Evolutionary conservation across 2,797 vertebrate genomes (phyloP), one percentile per base, ranked within the genome.

Genomic region (Anabas testudineus): DNA sequence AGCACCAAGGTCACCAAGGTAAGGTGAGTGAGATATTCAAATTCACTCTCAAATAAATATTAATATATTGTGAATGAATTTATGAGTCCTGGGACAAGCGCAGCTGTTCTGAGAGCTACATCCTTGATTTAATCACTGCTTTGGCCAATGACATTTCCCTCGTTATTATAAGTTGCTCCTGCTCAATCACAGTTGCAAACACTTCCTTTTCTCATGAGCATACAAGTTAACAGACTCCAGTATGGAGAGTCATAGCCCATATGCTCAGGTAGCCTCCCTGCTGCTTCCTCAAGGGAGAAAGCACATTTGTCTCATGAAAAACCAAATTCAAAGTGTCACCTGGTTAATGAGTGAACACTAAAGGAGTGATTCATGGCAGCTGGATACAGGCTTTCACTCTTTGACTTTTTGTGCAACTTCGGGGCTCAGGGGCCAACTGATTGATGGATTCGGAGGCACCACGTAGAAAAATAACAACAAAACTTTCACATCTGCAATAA

Each of bases 401-500:
- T 51, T 74, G 71, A 81, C 78, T 85, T 73, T 78, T 59, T 34
- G 69, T 63, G 68, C 15, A 54, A 55, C 54, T 70, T 30, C 26
- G 3, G 42, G 65, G 61, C 71, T 74, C 69, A 49, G 73, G 52
- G 47, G 47, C 62, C 41, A 75, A 76, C 59, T 76, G 81, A 87
- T 70, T 69, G 83, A 85, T 82, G 71, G 66, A 90, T 87, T 76
- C 36, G 32, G 45, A 24, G 52, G 56, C 45, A 36, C 60, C 16
- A 28, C 65, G 52, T 61, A 59, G 51, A 46, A 80, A 81, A 81
- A 83, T 74, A 87, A 84, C 80, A 89, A 87, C 77, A 83, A 85
- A 75, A 83, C 76, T 69, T 62, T 83, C 79, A 81, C 82, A 84
- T 78, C 74, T 71, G 84, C 83, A 73, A 87, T 90, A 90, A 92